A percentile compares a stretch with the other conserved stretches of the same genome.
These are phyloP conservation scores for Pagrus major DNA, from an alignment of 2,113 vertebrate genomes.

Conservation along the genomic window DNA sequence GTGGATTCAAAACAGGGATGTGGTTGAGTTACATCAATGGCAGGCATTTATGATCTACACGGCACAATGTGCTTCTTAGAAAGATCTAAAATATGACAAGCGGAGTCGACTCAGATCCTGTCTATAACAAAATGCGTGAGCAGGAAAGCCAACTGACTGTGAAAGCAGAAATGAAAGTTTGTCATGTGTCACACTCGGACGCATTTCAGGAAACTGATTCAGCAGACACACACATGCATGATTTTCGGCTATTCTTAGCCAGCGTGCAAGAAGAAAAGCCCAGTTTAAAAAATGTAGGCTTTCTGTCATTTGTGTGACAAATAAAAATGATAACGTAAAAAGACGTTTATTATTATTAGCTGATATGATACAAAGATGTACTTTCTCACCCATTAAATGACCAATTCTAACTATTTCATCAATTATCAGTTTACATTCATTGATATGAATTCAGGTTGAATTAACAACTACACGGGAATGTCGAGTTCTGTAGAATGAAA, in stretches of 20 bases:
- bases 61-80: slow-evolving; percentile 25
- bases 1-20: slow-evolving; percentile 18
- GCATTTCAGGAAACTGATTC: slow-evolving; percentile 75
- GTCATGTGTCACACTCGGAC: slow-evolving; percentile 63
- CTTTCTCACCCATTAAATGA: too few relatives aligned
- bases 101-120: not conserved
- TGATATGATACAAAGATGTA: not conserved
- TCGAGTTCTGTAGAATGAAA: too few relatives aligned
- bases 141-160: slow-evolving; percentile 17
- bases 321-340: not conserved
- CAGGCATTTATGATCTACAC: not conserved
- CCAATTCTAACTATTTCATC: too few relatives aligned
- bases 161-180: slow-evolving; percentile 79
- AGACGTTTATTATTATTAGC: not conserved
- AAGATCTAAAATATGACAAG: slow-evolving; percentile 4
- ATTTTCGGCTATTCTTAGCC: slow-evolving; percentile 51
- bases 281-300: not conserved
- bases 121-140: not conserved
- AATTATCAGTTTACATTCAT: too few relatives aligned
- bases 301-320: not conserved
- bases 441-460: too few relatives aligned
- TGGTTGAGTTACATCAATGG: not conserved
- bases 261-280: not conserved
- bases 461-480: too few relatives aligned
- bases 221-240: slow-evolving; percentile 47